Conservation (phyloP, 2,888 invertebrate species). For the Morinoia aosen region DNA sequence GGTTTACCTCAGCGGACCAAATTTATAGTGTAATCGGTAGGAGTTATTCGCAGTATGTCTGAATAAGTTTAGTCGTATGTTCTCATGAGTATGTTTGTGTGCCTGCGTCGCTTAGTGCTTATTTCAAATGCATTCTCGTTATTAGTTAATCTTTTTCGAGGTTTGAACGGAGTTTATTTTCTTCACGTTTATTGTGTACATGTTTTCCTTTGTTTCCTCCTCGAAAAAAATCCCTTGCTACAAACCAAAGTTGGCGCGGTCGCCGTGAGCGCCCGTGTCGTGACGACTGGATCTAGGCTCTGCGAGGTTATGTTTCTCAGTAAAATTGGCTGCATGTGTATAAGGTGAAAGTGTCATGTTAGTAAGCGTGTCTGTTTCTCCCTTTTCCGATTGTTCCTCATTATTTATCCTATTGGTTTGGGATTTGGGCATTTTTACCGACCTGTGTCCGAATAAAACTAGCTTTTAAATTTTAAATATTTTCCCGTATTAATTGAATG, state of each 20-base stretch:
- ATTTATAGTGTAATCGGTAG: constrained; percentile 37
- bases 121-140: not conserved
- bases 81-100: constrained; percentile 8
- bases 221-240: not conserved
- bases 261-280: not conserved
- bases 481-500: not conserved
- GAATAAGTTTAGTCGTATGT: constrained; percentile 26
- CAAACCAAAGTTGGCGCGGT: not conserved
- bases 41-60: constrained; percentile 2
- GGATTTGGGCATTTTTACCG: not conserved
- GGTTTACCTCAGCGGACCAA: constrained; percentile 47
- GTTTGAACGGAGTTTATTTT: not conserved
- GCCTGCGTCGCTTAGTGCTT: not conserved
- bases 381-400: not conserved
- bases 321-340: not conserved
- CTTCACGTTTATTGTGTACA: not conserved
- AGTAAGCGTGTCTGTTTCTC: not conserved
- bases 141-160: not conserved
- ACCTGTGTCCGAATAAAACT: not conserved
- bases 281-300: not conserved
- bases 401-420: not conserved
- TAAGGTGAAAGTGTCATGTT: not conserved
- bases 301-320: not conserved
- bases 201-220: not conserved
- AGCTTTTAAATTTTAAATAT: not conserved